phyloP scores from a whole-genome alignment of 2,113 vertebrate genomes.

The Coptodon bakossiorum region DNA sequence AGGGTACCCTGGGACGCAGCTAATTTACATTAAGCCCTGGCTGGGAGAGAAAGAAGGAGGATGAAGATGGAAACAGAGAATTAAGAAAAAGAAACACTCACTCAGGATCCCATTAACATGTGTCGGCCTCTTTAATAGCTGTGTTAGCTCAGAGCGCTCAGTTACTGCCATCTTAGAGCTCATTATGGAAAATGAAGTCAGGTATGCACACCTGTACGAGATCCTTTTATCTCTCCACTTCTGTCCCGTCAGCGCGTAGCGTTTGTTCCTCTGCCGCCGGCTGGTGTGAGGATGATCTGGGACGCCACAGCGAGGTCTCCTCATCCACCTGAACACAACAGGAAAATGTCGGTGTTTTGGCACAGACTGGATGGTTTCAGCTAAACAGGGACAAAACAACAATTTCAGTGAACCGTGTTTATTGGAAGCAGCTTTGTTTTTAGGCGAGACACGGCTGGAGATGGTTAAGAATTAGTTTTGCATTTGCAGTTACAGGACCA shows the following conservation, averaged over 20 bases:
- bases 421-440: not conserved
- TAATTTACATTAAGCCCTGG: conserved; percentile 4
- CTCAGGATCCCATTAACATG: not conserved
- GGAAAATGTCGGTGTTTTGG: not conserved
- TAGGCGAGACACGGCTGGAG: not conserved
- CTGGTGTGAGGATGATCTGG: conserved; percentile 88
- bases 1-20: conserved; percentile 1
- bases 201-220: conserved; percentile 83
- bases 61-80: not conserved
- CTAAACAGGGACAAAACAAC: not conserved
- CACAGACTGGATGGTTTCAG: not conserved
- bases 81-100: not conserved
- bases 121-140: not conserved
- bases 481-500: not conserved
- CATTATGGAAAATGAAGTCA: not conserved
- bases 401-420: fast-evolving
- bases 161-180: not conserved
- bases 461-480: fast-evolving
- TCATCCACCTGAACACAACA: conserved; percentile 84
- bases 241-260: conserved; percentile 95
- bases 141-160: not conserved
- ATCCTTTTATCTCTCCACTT: conserved; percentile 97
- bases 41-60: not conserved
- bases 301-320: conserved; percentile 91
- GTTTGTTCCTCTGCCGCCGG: conserved; percentile 85